Percentiles rank a stretch among this genome's conserved stretches.
These are phyloP conservation scores for Vireo griseus DNA, from an alignment of 2,797 vertebrate genomes.

Conservation along the genomic window DNA sequence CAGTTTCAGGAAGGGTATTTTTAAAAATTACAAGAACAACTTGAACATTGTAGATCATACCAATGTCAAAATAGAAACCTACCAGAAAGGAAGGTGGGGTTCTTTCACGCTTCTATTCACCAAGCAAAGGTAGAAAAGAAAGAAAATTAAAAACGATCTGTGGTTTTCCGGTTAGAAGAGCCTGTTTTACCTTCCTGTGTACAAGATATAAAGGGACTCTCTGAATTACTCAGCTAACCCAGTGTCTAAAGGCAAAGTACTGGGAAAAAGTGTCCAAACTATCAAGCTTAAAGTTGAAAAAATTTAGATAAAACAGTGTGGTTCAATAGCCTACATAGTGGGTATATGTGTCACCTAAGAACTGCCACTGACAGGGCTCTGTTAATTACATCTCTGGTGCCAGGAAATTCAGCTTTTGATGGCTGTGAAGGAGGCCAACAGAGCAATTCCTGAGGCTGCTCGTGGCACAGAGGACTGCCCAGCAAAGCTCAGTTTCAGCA, in stretches of 20 bases:
- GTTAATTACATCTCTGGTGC: neutral
- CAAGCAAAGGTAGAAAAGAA: neutral
- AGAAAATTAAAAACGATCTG: neutral
- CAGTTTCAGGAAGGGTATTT: neutral
- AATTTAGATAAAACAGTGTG: neutral
- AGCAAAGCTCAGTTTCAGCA: neutral
- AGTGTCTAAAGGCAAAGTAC: neutral
- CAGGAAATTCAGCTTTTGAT: neutral
- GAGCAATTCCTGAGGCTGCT: neutral
- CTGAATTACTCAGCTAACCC: neutral
- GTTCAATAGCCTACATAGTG: rapidly evolving
- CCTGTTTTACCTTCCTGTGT: neutral
- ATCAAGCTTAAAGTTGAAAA: neutral
- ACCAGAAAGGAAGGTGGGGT: neutral
- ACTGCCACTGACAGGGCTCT: neutral
- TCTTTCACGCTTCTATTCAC: neutral
- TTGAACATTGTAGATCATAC: neutral
- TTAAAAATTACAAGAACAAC: neutral
- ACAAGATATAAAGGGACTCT: neutral
- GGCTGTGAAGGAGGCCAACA: neutral
- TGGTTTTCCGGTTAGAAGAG: slow-evolving; percentile 37
- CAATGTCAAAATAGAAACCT: neutral
- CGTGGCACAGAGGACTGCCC: rapidly evolving
- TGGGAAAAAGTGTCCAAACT: neutral
- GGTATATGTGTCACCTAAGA: neutral